Evolutionary conservation across 2,888 invertebrate genomes (phyloP), one percentile per base, ranked within the genome.

Genomic region (Cataglyphis rosenhaueri): DNA sequence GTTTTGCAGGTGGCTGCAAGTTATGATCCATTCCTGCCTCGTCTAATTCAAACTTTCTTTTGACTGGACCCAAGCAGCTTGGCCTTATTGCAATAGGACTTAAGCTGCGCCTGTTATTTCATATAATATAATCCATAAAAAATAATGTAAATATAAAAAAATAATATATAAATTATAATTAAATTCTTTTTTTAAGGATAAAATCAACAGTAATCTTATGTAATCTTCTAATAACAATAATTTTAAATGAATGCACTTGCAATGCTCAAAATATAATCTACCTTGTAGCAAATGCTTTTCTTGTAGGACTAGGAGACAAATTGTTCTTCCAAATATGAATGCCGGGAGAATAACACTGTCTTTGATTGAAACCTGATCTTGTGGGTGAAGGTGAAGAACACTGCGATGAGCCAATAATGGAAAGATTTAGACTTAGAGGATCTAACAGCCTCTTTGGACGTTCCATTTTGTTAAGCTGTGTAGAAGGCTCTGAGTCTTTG

Each of bases 51-150:
- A 95, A 95, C 91, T 97, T 96, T 86, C 97, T 95, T 94, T 97
- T 97, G 84, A 96, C 95, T 8, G 95, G 94, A 9, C 95, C 94
- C 61, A 95, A 93, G 86, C 95, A 94, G 89, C 94, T 95, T 62
- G 96, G 95, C 78, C 98, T 96, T 95, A 98, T 96, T 15, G 98
- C 96, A 90, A 98, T 98, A 0, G 98, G 98, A 86, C 98, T 98
- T 91, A 98, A 96, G 90, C 98, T 98, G 82, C 98, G 96, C 87
- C 95, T 95, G 82, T 52, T 74, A n/a, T 52, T 75, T 35, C 10
- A 75, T 57, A 25, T 55, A 48, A 71, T 57, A 81, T 21, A 21
- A 21, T 64, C 32, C 59, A 1, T 9, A 64, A 3, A 25, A n/a
- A 38, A 55, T 68, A 35, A 52, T 52, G 2, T n/a, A 41, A 29